Evolutionary conservation across 2,113 vertebrate genomes (phyloP).

Genomic region (Tetraodon nigroviridis): DNA sequence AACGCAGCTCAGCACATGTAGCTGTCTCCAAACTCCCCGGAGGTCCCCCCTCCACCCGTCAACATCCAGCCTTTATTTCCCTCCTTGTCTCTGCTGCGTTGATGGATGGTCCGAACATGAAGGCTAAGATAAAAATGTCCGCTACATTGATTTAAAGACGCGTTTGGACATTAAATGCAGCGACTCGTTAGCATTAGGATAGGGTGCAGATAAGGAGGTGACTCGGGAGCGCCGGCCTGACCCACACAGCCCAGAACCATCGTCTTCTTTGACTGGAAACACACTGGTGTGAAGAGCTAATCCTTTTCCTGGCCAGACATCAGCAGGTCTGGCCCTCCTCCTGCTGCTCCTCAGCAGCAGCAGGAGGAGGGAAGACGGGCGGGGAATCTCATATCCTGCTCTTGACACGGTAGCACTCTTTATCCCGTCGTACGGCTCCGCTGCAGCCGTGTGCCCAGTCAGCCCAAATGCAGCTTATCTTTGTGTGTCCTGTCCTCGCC

Average conservation of each 20-base stretch:
- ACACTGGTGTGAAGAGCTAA: neutral
- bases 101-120: slow-evolving; percentile 15
- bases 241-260: neutral
- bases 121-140: slow-evolving; percentile 15
- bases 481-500: neutral
- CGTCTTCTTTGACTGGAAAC: neutral
- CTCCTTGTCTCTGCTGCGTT: slow-evolving; percentile 2
- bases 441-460: neutral
- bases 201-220: slow-evolving; percentile 13
- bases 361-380: neutral
- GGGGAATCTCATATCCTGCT: neutral
- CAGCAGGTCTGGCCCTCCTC: too few relatives aligned
- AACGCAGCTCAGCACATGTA: slow-evolving; percentile 48
- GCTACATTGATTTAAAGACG: slow-evolving; percentile 27
- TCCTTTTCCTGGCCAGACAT: too few relatives aligned
- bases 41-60: slow-evolving; percentile 6
- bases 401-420: neutral
- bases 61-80: slow-evolving; percentile 1
- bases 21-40: slow-evolving; percentile 19
- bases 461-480: neutral
- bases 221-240: slow-evolving; percentile 9
- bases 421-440: neutral
- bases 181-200: slow-evolving; percentile 34
- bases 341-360: too few relatives aligned
- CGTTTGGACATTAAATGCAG: neutral